These are phyloP conservation scores for Apocheima hispidaria DNA, from an alignment of 2,888 invertebrate species.

Conservation along the genomic window DNA sequence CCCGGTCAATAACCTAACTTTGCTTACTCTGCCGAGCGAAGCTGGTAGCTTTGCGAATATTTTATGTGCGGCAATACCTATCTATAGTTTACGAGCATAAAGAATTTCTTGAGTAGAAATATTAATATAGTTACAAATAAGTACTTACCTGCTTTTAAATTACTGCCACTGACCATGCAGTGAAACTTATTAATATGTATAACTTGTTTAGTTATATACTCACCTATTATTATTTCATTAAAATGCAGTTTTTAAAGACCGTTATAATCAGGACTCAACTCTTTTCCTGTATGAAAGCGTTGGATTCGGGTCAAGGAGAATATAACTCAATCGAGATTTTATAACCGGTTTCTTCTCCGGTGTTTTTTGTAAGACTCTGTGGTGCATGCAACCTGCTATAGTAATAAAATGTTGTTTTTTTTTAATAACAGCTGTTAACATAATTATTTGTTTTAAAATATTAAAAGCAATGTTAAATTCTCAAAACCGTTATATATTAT, in stretches of 20 bases:
- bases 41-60: constrained; percentile 37
- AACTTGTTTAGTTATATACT: not conserved
- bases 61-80: constrained; percentile 16
- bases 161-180: not conserved
- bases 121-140: constrained; percentile 9
- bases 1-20: constrained; percentile 58
- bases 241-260: constrained; percentile 4
- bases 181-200: not conserved
- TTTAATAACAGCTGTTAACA: constrained; percentile 11
- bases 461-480: not conserved
- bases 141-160: not conserved
- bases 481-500: not conserved
- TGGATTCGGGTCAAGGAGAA: constrained; percentile 76
- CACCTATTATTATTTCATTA: not conserved
- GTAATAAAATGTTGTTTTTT: constrained; percentile 16
- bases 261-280: constrained; percentile 53
- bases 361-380: constrained; percentile 49
- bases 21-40: constrained; percentile 58
- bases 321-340: constrained; percentile 64
- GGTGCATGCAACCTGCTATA: constrained; percentile 31
- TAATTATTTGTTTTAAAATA: not conserved
- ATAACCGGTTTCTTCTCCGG: constrained; percentile 67
- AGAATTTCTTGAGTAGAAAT: constrained; percentile 21
- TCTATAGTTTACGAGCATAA: constrained; percentile 19
- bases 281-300: constrained; percentile 64